Percentiles rank a stretch among this genome's conserved stretches.
phyloP scores from a whole-genome alignment of 92 coral and sea anemone species.

The Parazoanthus atlanticus region DNA sequence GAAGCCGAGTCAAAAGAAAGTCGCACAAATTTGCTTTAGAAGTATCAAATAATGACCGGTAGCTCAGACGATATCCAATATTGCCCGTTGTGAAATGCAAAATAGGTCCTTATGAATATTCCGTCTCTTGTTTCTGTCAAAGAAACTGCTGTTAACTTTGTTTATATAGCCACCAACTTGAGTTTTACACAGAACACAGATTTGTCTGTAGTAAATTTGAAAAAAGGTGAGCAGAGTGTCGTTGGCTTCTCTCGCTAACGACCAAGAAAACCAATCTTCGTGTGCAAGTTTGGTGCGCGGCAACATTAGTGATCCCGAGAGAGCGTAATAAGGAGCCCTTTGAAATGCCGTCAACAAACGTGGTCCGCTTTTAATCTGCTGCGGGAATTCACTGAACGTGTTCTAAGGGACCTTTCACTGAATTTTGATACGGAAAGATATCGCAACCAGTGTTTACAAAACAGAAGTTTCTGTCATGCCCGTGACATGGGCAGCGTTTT shows the following conservation, averaged over 20 bases:
- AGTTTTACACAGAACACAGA: constrained; percentile 26
- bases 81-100: constrained; percentile 58
- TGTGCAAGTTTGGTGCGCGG: constrained; percentile 11
- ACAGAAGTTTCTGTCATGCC: constrained; percentile 59
- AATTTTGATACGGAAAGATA: constrained; percentile 63
- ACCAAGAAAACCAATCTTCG: neutral
- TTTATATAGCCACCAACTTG: constrained; percentile 49
- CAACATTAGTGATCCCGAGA: constrained; percentile 16
- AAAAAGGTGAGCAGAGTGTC: neutral
- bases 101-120: constrained; percentile 67
- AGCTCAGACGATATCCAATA: constrained; percentile 63
- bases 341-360: constrained; percentile 29
- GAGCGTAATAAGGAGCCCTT: neutral
- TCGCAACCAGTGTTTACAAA: constrained; percentile 61
- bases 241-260: neutral
- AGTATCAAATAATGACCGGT: constrained; percentile 51
- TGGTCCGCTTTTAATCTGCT: constrained; percentile 29
- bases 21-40: constrained; percentile 56
- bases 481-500: constrained; percentile 56
- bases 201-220: constrained; percentile 9
- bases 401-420: constrained; percentile 49
- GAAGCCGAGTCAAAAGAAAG: constrained; percentile 59
- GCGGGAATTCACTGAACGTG: constrained; percentile 63
- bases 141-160: constrained; percentile 37
- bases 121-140: constrained; percentile 43